A percentile compares a stretch with the other conserved stretches of the same genome.
These are phyloP conservation scores for Nemopilema nomurai DNA, from an alignment of 30 jellyfish, hydroid and myxozoan species.

Conservation along the genomic window DNA sequence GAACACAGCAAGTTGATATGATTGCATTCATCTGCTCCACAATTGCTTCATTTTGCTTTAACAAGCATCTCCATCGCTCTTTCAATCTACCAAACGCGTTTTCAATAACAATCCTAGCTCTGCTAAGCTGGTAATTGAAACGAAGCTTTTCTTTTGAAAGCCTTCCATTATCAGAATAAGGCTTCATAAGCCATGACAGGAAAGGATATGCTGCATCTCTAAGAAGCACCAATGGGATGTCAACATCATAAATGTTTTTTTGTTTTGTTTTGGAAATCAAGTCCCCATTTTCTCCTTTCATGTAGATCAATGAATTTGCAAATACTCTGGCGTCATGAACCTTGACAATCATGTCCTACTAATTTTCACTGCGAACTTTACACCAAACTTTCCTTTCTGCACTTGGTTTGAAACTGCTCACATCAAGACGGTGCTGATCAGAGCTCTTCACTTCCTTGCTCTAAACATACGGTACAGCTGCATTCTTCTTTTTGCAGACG, in stretches of 20 bases:
- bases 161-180: constrained; percentile 41
- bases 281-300: constrained; percentile 17
- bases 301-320: constrained; percentile 39
- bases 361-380: constrained; percentile 21
- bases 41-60: constrained; percentile 34
- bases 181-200: constrained; percentile 31
- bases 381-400: constrained; percentile 7
- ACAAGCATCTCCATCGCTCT: constrained; percentile 56
- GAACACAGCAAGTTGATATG: constrained; percentile 33
- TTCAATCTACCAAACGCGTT: constrained; percentile 47
- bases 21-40: constrained; percentile 18
- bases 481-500: too few species aligned
- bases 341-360: constrained; percentile 43
- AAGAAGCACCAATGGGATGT: constrained; percentile 17
- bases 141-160: constrained; percentile 7
- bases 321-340: constrained; percentile 57
- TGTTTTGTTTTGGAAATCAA: constrained; percentile 6
- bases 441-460: too few species aligned
- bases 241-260: constrained; percentile 10
- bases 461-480: too few species aligned
- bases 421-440: too few species aligned
- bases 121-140: constrained; percentile 43
- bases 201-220: constrained; percentile 60
- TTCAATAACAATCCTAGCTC: constrained; percentile 63
- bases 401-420: too few species aligned